These are phyloP conservation scores for Ara ararauna DNA, from an alignment of 2,797 vertebrate species.

Conservation along the genomic window DNA sequence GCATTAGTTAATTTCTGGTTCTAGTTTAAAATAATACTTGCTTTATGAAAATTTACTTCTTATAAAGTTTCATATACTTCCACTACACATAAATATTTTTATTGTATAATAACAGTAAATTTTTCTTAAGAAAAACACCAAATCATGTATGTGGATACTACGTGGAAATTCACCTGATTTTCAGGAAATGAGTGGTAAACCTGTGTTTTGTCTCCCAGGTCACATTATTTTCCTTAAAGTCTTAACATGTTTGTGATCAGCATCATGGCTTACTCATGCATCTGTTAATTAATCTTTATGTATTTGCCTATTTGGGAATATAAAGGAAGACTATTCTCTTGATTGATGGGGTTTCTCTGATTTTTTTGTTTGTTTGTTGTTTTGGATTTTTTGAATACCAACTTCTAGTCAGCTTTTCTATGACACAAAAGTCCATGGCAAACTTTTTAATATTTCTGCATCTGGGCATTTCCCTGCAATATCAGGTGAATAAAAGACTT, in stretches of 20 bases:
- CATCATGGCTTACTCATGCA: background rate
- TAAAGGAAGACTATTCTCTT: background rate
- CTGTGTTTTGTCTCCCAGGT: background rate
- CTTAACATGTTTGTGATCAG: background rate
- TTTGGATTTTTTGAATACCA: background rate
- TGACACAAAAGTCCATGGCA: background rate
- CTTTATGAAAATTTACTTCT: background rate
- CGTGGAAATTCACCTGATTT: background rate
- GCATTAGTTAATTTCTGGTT: background rate
- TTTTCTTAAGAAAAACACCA: background rate
- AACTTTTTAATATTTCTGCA: background rate
- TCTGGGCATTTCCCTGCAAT: background rate
- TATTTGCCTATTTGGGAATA: background rate
- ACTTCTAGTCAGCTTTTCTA: background rate
- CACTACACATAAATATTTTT: background rate
- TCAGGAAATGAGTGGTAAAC: background rate
- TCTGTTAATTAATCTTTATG: background rate
- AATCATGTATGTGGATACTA: background rate
- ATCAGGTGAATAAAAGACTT: background rate
- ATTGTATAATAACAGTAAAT: background rate
- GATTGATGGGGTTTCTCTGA: background rate
- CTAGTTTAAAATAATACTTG: background rate
- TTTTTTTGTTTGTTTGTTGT: background rate
- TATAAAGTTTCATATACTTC: background rate
- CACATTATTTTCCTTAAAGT: background rate